Evolutionary conservation across 2,797 vertebrate species (phyloP), one percentile per base, ranked within the genome.

Genomic region (Danio tinwini): DNA sequence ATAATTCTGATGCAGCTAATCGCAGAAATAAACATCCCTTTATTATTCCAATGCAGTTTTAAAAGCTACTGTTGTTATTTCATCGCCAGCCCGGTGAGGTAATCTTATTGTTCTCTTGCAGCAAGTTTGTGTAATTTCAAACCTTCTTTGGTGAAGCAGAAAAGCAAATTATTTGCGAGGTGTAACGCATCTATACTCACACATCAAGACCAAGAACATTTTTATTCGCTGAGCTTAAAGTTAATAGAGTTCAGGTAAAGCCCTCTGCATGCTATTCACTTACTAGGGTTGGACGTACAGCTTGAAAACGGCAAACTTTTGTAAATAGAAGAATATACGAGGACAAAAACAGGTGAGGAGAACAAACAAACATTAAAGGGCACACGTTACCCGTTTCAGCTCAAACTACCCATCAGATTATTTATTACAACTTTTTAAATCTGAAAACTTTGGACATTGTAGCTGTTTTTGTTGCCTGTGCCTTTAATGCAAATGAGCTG

Each of bases 221-320:
- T 85, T 85, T 85, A 82, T 82, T 85, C 80, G 74, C 84, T 7
- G 55, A 75, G 76, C n/a, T 47, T 78, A 44, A 81, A 81, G 77
- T 75, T 82, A 86, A 84, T 86, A 79, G 70, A 82, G 81, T 86
- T 82, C 82, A 86, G 82, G 65, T 49, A 81, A 45, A 52, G 53
- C 73, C 47, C 73, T 80, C 49, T 40, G 74, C 45, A 74, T 19
- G 62, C 77, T 50, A 21, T 70, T 49, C 62, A 61, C 64, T 61
- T 39, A 69, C 44, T 76, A 76, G 21, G 68, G 39, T 80, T 50
- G 6, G 21, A 69, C 52, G 81, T 61, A 81, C 62, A 58, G 70
- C 82, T 83, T 72, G 56, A 68, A 74, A 47, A 72, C 62, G 85
- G 64, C 69, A 74, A 76, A 75, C 76, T 45, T 67, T 67, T 53